Evolutionary conservation across 2,888 invertebrate species (phyloP), one percentile per base, ranked within the genome.

Genomic region (Fissipunctia ypsillon): DNA sequence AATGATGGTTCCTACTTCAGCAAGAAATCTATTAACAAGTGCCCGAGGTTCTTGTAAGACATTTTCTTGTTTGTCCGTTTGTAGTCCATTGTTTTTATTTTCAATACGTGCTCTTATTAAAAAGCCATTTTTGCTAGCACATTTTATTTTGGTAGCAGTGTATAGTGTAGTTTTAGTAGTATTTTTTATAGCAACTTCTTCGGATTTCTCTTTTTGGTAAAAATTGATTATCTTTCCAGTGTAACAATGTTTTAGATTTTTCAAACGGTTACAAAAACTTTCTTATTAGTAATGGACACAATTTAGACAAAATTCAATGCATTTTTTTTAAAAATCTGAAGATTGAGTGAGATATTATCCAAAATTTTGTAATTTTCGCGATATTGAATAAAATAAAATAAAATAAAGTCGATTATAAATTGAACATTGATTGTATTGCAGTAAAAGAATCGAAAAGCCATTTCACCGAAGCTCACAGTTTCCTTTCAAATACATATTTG

Each of bases 401-500:
- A 1, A 64, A 19, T 56, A 43, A 19, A 64, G 9, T 35, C 0
- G 3, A 22, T 14, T n/a, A 41, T 4, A 43, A 31, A 54, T 4
- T 54, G 2, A 2, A 66, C 14, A 3, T 28, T 45, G 28, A 28
- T 14, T n/a, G 3, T 38, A 16, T 28, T n/a, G 0, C 19, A 31
- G 16, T n/a, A n/a, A 12, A 3, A 45, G 2, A 48, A 1, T 48
- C 22, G 4, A 50, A 78, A 67, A 68, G 63, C 41, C 22, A 45
- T 71, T 69, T 69, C 16, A 3, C 38, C 25, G n/a, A 14, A 61
- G 45, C 45, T 25, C 38, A 72, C 56, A 65, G 38, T n/a, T 72
- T 79, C 73, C 68, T 72, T 68, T 83, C 57, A 72, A 78, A 80
- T 78, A n/a, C n/a, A n/a, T n/a, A 65, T 83, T 83, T 71, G 45